Conservation (phyloP, 2,797 vertebrate genomes). For the Pseudotriccus pelzelni region DNA sequence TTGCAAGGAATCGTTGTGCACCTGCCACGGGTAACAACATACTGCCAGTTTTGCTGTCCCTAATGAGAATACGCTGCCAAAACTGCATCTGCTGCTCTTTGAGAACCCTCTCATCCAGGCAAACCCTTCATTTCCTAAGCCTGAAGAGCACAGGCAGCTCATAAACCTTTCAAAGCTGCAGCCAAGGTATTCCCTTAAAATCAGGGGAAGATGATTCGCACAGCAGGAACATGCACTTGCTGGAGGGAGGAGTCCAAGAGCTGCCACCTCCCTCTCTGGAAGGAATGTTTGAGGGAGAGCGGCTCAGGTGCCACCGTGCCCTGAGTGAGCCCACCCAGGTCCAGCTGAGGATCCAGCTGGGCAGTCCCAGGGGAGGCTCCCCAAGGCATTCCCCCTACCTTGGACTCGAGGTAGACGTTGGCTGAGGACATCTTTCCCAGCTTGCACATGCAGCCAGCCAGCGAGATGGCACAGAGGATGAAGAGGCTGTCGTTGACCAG, state of each 20-base stretch:
- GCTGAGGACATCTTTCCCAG: constrained; percentile 95
- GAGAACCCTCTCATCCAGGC: neutral
- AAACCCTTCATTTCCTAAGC: neutral
- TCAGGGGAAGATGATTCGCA: neutral
- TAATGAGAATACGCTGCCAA: neutral
- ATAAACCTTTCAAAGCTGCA: neutral
- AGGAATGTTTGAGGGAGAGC: neutral
- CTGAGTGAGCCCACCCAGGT: neutral
- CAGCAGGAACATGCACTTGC: neutral
- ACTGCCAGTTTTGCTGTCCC: neutral
- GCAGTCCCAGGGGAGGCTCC: neutral
- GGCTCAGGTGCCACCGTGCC: neutral
- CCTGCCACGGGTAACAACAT: neutral
- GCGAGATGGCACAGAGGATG: constrained; percentile 88
- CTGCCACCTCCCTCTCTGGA: neutral
- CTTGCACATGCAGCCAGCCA: constrained; percentile 91
- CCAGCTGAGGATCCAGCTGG: neutral
- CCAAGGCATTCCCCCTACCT: constrained; percentile 74
- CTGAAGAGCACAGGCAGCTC: neutral
- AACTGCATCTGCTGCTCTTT: neutral
- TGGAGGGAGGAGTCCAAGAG: neutral
- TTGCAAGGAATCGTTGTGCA: neutral
- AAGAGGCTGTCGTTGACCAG: constrained; percentile 92
- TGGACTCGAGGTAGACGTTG: constrained; percentile 97
- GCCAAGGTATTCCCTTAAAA: neutral